A percentile compares a stretch with the other conserved stretches of the same genome.
These are phyloP conservation scores for Motacilla tschutschensis DNA, from an alignment of 2,113 vertebrate species.

Conservation along the genomic window DNA sequence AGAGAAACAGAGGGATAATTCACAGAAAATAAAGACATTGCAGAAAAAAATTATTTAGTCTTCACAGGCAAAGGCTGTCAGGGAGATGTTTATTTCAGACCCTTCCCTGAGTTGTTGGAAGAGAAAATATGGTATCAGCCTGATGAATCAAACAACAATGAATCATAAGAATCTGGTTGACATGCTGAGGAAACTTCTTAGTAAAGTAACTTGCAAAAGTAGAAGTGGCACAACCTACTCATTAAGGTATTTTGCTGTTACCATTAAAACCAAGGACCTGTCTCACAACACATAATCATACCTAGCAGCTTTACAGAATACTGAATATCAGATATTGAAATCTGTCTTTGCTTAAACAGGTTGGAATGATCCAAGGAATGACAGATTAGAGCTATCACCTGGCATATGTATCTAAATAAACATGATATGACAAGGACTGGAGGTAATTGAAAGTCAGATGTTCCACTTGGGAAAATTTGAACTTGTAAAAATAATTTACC, in stretches of 20 bases:
- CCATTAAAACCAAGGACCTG: not conserved
- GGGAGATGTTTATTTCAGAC: not conserved
- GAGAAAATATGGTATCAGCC: not conserved
- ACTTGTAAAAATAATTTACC: not conserved
- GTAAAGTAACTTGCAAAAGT: not conserved
- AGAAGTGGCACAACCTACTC: not conserved
- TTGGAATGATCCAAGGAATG: not conserved
- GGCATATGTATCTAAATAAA: not conserved
- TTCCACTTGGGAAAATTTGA: fast-evolving
- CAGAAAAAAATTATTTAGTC: not conserved
- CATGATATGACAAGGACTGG: not conserved
- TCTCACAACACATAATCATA: not conserved
- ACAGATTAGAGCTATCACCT: not conserved
- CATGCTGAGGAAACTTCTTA: not conserved
- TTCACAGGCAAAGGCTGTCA: not conserved
- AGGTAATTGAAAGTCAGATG: not conserved
- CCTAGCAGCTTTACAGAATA: not conserved
- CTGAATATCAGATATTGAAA: not conserved
- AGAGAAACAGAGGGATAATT: not conserved
- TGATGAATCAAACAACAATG: not conserved
- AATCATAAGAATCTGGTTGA: not conserved
- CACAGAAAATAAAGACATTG: not conserved
- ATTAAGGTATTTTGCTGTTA: not conserved
- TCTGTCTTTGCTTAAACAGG: not conserved
- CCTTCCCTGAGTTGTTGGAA: not conserved